Percentiles rank a stretch among this genome's conserved stretches.
Conservation (phyloP, 37 sponge, comb jelly and placozoan species). For the Theonella swinhoei region DNA sequence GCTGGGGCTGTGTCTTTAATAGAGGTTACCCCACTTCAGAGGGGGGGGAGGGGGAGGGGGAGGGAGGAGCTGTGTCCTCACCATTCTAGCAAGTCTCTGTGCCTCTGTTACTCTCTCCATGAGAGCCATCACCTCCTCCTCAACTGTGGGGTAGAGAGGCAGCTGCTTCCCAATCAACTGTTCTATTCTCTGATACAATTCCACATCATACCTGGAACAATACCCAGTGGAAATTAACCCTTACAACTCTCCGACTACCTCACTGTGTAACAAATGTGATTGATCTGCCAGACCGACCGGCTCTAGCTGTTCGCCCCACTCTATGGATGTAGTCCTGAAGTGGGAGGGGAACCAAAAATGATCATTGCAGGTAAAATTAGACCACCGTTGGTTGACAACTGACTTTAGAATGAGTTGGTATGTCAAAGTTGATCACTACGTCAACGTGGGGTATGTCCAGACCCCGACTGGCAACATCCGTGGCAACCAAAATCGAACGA, state of each 20-base stretch:
- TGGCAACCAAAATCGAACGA: constrained; percentile 89
- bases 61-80: not conserved
- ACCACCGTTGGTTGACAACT: too few species aligned
- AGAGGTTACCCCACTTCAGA: not conserved
- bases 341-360: not conserved
- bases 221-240: not conserved
- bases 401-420: constrained; percentile 97
- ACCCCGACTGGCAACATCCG: constrained; percentile 98
- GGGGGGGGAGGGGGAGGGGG: not conserved
- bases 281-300: constrained; percentile 90
- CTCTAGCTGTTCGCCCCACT: constrained; percentile 97
- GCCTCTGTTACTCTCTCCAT: constrained; percentile 95
- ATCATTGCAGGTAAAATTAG: not conserved
- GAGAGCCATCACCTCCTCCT: constrained; percentile 93
- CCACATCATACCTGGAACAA: constrained; percentile 93
- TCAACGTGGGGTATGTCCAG: constrained; percentile 99
- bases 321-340: constrained; percentile 95
- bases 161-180: constrained; percentile 94
- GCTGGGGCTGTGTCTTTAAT: not conserved
- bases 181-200: constrained; percentile 96
- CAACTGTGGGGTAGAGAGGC: constrained; percentile 84
- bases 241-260: constrained; percentile 1
- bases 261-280: constrained; percentile 98
- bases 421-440: constrained; percentile 97
- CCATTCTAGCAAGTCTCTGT: constrained; percentile 93